Percentiles rank a stretch among this genome's conserved stretches.
phyloP scores from a whole-genome alignment of 92 coral and sea anemone species.

The Blastomussa wellsi region DNA sequence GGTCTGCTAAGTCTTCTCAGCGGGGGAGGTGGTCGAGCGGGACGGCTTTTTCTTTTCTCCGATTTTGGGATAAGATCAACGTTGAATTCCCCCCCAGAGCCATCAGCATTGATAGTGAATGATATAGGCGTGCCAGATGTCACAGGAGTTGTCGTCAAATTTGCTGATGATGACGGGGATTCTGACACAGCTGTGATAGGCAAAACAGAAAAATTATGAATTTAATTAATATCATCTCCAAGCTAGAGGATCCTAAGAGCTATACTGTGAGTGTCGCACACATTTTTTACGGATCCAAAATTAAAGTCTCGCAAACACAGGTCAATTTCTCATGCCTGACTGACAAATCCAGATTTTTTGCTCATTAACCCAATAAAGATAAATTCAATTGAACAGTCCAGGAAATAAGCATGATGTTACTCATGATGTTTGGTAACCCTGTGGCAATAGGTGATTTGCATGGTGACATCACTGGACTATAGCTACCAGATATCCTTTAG shows the following conservation, averaged over 20 bases:
- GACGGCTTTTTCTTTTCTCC: slow-evolving; percentile 63
- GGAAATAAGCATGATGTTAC: too few relatives aligned
- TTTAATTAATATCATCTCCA: background rate
- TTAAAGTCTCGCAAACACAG: too few relatives aligned
- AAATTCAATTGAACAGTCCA: too few relatives aligned
- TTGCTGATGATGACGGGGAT: slow-evolving; percentile 57
- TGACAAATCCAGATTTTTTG: too few relatives aligned
- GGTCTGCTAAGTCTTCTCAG: slow-evolving; percentile 49
- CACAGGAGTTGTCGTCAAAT: slow-evolving; percentile 65
- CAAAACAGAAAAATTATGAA: background rate
- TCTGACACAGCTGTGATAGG: slow-evolving; percentile 61
- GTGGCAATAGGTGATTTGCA: too few relatives aligned
- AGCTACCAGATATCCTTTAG: too few relatives aligned
- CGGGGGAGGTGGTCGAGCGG: slow-evolving; percentile 80
- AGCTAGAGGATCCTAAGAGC: background rate
- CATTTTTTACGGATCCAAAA: too few relatives aligned
- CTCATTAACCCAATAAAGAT: too few relatives aligned
- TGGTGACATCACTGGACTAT: too few relatives aligned
- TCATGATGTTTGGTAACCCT: too few relatives aligned
- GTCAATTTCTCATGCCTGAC: too few relatives aligned
- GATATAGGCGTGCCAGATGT: slow-evolving; percentile 52
- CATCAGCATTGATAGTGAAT: slow-evolving; percentile 60
- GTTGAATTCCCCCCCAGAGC: slow-evolving; percentile 55
- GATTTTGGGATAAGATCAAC: slow-evolving; percentile 40
- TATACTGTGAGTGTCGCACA: too few relatives aligned